These are phyloP conservation scores for Congeria kusceri DNA, from an alignment of 2,888 invertebrate genomes.

Conservation along the genomic window DNA sequence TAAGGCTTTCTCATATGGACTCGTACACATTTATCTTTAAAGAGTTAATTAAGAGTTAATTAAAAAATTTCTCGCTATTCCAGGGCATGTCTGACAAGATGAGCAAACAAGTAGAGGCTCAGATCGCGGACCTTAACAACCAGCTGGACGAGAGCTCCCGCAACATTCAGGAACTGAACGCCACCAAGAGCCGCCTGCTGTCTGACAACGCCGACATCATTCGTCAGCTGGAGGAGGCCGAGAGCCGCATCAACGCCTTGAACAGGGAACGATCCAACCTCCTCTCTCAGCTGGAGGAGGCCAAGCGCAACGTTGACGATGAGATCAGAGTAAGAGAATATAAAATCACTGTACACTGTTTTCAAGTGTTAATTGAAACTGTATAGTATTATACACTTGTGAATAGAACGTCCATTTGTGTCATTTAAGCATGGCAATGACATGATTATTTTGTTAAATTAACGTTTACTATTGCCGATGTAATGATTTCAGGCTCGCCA, in stretches of 20 bases:
- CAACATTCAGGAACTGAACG: constrained; percentile 95
- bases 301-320: constrained; percentile 98
- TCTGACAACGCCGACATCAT: constrained; percentile 98
- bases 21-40: too few relatives aligned
- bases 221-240: constrained; percentile 99
- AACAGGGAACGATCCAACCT: constrained; percentile 96
- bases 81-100: constrained; percentile 99
- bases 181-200: constrained; percentile 96
- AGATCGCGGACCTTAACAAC: constrained; percentile 96
- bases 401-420: too few relatives aligned
- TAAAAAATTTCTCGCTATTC: too few relatives aligned
- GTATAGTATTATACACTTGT: too few relatives aligned
- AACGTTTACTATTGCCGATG: background rate
- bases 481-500: constrained; percentile 69
- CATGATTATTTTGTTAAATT: too few relatives aligned
- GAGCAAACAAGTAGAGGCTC: constrained; percentile 98
- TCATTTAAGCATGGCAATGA: too few relatives aligned
- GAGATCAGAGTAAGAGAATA: constrained; percentile 88
- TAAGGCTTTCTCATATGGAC: too few relatives aligned
- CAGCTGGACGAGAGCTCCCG: constrained; percentile 99
- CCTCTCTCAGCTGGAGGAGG: constrained; percentile 98
- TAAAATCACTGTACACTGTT: too few relatives aligned
- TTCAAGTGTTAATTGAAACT: too few relatives aligned
- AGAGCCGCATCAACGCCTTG: constrained; percentile 97
- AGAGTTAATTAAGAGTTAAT: too few relatives aligned